These are phyloP conservation scores for Picathartes gymnocephalus DNA, from an alignment of 2,113 vertebrate species.

Conservation along the genomic window DNA sequence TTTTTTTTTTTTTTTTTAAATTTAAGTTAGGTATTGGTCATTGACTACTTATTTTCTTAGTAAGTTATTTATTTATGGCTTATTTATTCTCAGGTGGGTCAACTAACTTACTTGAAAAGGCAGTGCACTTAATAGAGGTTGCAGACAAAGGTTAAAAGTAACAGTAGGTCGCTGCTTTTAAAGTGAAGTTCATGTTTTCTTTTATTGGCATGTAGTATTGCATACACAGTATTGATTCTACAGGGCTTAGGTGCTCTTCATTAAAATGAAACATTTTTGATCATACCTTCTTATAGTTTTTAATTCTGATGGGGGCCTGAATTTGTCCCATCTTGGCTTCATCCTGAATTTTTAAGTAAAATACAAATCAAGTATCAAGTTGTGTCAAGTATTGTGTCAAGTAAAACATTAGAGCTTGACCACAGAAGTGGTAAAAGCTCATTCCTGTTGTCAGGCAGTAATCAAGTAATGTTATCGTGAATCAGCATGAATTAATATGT, in stretches of 20 bases:
- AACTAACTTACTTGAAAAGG: background rate
- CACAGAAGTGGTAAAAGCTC: background rate
- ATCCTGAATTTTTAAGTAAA: background rate
- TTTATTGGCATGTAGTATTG: background rate
- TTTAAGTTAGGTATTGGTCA: background rate
- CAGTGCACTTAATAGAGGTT: background rate
- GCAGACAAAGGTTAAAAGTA: background rate
- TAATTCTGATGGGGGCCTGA: background rate
- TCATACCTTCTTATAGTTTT: background rate
- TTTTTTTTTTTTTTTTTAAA: too few relatives aligned
- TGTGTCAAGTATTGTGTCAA: rapidly evolving
- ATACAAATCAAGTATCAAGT: background rate
- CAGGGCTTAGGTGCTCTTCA: background rate
- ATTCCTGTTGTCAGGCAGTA: background rate
- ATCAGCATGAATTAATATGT: background rate
- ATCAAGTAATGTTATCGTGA: background rate
- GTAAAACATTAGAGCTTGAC: background rate
- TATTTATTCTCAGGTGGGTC: background rate
- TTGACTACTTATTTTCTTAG: background rate
- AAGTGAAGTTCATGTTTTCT: background rate
- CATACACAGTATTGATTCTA: background rate
- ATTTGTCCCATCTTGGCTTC: background rate
- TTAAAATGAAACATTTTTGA: background rate
- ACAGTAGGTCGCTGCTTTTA: background rate
- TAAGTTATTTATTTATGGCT: too few relatives aligned